Evolutionary conservation across 1,140 invertebrate species (phyloP).

Genomic region (Mya arenaria): DNA sequence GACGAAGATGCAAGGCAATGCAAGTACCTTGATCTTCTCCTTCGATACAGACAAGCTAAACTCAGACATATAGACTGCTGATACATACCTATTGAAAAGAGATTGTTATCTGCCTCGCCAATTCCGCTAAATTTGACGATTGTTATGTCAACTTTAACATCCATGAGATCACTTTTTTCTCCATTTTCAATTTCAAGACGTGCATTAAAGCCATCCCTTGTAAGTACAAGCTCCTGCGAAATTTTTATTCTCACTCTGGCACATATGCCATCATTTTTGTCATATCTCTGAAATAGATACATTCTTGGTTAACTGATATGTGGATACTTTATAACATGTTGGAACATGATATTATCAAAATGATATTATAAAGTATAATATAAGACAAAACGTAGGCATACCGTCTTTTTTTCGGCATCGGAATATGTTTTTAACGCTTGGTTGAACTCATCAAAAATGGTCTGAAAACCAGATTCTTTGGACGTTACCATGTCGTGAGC

Average conservation of each 20-base stretch:
- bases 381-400: background rate
- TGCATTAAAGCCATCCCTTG: constrained; percentile 61
- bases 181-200: constrained; percentile 64
- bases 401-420: background rate
- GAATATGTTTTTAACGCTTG: background rate
- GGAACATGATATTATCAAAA: background rate
- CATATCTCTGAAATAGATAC: no score
- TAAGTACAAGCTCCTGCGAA: constrained; percentile 60
- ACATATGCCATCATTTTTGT: constrained; percentile 64
- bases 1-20: no score
- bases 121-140: constrained; percentile 35
- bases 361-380: background rate
- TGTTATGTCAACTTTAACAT: constrained; percentile 45
- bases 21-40: no score
- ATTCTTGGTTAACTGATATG: background rate
- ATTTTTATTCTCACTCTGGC: constrained; percentile 66
- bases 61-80: no score
- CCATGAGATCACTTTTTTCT: constrained; percentile 36
- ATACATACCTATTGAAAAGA: constrained; percentile 60
- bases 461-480: background rate
- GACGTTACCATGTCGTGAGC: background rate
- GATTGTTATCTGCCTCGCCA: constrained; percentile 19
- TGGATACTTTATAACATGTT: background rate
- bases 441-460: constrained; percentile 18
- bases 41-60: no score